Evolutionary conservation across 2,888 invertebrate species (phyloP), one percentile per base, ranked within the genome.

Genomic region (Machimus atricapillus): DNA sequence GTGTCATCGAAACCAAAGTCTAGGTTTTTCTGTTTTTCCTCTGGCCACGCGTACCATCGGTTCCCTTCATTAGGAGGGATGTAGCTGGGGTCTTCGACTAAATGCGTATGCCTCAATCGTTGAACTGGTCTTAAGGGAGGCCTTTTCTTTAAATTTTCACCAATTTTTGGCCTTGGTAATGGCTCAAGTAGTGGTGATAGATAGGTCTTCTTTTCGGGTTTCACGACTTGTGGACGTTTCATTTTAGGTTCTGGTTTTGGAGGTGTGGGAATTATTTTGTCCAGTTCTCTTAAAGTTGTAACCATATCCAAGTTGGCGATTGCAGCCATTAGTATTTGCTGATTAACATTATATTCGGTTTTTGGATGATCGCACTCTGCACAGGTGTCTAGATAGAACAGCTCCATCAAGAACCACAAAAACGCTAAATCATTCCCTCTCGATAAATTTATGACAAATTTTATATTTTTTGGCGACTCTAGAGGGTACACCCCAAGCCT

Each of bases 361-460:
- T 87, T 23, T 6, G 34, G 19, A n/a, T 86, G 46, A n/a, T n/a
- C 78, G 9, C 81, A 76, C 14, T 79, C 52, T 3, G 5, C 23
- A 23, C 74, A 40, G 1, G 73, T 14, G 9, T 58, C 82, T 9
- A 66, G 77, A 82, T 92, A 92, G 87, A 90, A 90, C 87, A 90
- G 66, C 46, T 92, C 91, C 90, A 90, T 90, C 1, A 92, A 89
- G 83, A 91, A 92, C 92, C 92, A 92, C 2, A 92, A 88, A 86
- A 92, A 92, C 5, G 92, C 92, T 31, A 92, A 89, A 86, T 92
- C 92, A 86, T 91, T 92, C 34, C 91, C 91, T 1, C 90, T 90
- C 73, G 91, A 91, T 46, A 92, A 85, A 4, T 78, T 52, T 87
- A 91, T 90, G 3, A 91, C 85, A 2, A 88, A 58, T 23, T 87